Conservation (phyloP, 2,797 vertebrate genomes). For the Acrocephalus scirpaceus region DNA sequence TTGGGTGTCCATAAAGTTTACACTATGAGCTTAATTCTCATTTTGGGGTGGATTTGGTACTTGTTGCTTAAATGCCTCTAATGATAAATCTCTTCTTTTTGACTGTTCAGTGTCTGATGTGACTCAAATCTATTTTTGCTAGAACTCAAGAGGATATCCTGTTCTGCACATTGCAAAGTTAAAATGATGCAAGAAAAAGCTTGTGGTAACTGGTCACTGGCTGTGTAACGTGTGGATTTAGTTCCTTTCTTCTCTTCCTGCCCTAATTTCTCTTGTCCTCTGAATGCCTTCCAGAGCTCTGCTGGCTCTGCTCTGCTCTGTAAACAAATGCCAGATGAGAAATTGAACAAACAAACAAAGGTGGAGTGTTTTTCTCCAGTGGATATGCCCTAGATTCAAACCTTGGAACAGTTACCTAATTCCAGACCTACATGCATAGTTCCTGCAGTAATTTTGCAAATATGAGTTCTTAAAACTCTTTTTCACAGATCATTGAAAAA, state of each 20-base stretch:
- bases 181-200: background rate
- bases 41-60: background rate
- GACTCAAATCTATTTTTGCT: background rate
- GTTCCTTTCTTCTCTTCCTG: constrained; percentile 25
- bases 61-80: background rate
- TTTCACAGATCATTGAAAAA: constrained; percentile 91
- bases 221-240: background rate
- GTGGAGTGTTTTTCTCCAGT: background rate
- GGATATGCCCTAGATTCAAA: background rate
- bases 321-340: background rate
- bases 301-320: background rate
- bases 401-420: background rate
- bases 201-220: background rate
- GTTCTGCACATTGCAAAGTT: background rate
- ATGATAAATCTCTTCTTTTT: background rate
- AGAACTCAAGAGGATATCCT: background rate
- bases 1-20: background rate
- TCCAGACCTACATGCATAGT: background rate
- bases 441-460: background rate
- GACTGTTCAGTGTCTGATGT: background rate
- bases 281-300: background rate
- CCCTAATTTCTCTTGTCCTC: background rate
- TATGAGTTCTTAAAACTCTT: background rate
- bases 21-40: background rate
- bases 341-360: background rate